Evolutionary conservation across 1,140 invertebrate genomes (phyloP).

Genomic region (Ips typographus): DNA sequence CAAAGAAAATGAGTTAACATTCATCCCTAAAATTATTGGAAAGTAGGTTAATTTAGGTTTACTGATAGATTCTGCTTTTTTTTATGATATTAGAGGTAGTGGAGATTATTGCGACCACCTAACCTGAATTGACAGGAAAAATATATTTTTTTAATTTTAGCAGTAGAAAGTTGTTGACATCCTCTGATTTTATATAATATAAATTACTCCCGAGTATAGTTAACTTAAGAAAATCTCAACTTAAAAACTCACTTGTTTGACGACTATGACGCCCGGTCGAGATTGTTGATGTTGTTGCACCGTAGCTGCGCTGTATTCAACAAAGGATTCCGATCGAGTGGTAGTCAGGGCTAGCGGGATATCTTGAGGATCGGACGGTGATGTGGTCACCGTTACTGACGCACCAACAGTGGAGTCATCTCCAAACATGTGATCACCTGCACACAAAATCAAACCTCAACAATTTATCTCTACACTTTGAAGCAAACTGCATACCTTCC

Average conservation of each 20-base stretch:
- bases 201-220: too few species aligned
- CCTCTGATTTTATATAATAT: too few species aligned
- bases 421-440: slow-evolving; percentile 80
- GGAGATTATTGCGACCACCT: too few species aligned
- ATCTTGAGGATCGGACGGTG: slow-evolving; percentile 55
- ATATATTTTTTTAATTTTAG: too few species aligned
- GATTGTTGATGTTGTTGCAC: slow-evolving; percentile 63
- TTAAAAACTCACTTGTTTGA: slow-evolving; percentile 61
- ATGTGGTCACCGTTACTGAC: slow-evolving; percentile 39
- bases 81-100: too few species aligned
- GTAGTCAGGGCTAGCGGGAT: slow-evolving; percentile 75
- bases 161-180: too few species aligned
- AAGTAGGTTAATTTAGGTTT: too few species aligned
- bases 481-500: slow-evolving; percentile 61
- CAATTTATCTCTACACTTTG: background rate
- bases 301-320: slow-evolving; percentile 58
- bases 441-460: slow-evolving; percentile 54
- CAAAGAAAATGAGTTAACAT: slow-evolving; percentile 3
- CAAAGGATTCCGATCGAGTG: slow-evolving; percentile 61
- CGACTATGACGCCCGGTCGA: slow-evolving; percentile 82
- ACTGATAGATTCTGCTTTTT: too few species aligned
- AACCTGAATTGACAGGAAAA: too few species aligned
- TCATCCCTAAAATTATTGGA: too few species aligned
- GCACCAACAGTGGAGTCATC: slow-evolving; percentile 60
- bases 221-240: too few species aligned